phyloP scores from a whole-genome alignment of 1,140 invertebrate species.

The Drosophila mayri region DNA sequence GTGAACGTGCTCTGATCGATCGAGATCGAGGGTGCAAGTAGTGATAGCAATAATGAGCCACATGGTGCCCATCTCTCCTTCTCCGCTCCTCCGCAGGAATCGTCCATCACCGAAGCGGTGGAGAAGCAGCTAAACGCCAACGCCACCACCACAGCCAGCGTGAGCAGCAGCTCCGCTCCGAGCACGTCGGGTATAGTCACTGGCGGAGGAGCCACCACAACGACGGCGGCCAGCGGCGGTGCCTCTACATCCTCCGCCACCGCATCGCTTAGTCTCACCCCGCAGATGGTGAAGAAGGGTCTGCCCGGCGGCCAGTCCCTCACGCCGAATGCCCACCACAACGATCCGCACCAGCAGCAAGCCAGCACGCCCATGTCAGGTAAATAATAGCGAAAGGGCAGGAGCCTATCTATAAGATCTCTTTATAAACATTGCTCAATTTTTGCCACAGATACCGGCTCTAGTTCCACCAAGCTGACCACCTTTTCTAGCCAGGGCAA shows the following conservation, averaged over 20 bases:
- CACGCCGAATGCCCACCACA: constrained; percentile 62
- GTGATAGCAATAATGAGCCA: constrained; percentile 84
- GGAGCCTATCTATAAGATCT: not conserved
- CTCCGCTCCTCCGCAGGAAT: constrained; percentile 85
- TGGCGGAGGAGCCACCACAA: constrained; percentile 19
- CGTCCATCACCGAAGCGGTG: constrained; percentile 89
- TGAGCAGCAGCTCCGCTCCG: constrained; percentile 35
- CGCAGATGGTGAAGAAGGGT: constrained; percentile 90
- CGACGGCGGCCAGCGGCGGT: constrained; percentile 54
- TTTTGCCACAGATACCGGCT: constrained; percentile 85
- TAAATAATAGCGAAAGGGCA: constrained; percentile 25
- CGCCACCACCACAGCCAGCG: constrained; percentile 37
- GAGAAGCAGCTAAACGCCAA: constrained; percentile 93
- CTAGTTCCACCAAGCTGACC: constrained; percentile 87
- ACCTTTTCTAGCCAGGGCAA: constrained; percentile 88
- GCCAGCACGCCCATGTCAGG: constrained; percentile 84
- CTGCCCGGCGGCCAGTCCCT: constrained; percentile 83
- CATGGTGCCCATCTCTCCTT: constrained; percentile 84
- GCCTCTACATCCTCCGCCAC: constrained; percentile 67
- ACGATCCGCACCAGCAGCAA: constrained; percentile 68
- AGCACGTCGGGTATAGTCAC: constrained; percentile 29
- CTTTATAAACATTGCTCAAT: not conserved
- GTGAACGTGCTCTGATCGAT: constrained; percentile 83
- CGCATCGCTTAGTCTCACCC: constrained; percentile 87
- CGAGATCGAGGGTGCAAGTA: constrained; percentile 62